A percentile compares a stretch with the other conserved stretches of the same genome.
Conservation (phyloP, 2,113 vertebrate species). For the Oxygymnocypris stewartii region DNA sequence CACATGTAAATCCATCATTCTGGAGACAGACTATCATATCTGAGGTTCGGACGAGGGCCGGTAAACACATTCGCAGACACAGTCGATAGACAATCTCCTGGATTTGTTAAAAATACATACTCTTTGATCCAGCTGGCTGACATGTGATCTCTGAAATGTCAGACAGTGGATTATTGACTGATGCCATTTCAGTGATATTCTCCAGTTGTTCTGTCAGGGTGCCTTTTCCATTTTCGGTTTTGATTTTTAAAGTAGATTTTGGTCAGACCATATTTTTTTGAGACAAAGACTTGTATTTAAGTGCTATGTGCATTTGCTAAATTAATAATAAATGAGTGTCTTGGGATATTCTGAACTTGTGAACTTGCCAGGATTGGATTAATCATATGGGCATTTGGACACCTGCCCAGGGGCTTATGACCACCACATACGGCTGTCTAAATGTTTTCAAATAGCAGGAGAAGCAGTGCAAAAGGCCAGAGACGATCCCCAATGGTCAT, state of each 20-base stretch:
- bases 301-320: not conserved
- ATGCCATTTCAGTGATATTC: slow-evolving; percentile 2
- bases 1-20: not conserved
- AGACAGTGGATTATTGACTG: slow-evolving; percentile 44
- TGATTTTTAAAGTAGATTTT: slow-evolving; percentile 12
- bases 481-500: not conserved
- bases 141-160: slow-evolving; percentile 39
- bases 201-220: not conserved
- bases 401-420: not conserved
- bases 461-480: not conserved
- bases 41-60: not conserved
- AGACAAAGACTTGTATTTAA: not conserved
- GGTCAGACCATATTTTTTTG: not conserved
- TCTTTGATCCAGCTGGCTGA: slow-evolving; percentile 29
- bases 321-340: not conserved
- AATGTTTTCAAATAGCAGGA: slow-evolving; percentile 17
- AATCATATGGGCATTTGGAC: not conserved
- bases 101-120: slow-evolving; percentile 38
- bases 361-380: not conserved
- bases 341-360: not conserved
- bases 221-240: not conserved
- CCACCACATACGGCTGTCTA: not conserved
- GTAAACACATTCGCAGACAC: not conserved
- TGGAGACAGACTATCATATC: not conserved
- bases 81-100: slow-evolving; percentile 39